These are phyloP conservation scores for Gadopsis marmoratus DNA, from an alignment of 2,797 vertebrate species.

Conservation along the genomic window DNA sequence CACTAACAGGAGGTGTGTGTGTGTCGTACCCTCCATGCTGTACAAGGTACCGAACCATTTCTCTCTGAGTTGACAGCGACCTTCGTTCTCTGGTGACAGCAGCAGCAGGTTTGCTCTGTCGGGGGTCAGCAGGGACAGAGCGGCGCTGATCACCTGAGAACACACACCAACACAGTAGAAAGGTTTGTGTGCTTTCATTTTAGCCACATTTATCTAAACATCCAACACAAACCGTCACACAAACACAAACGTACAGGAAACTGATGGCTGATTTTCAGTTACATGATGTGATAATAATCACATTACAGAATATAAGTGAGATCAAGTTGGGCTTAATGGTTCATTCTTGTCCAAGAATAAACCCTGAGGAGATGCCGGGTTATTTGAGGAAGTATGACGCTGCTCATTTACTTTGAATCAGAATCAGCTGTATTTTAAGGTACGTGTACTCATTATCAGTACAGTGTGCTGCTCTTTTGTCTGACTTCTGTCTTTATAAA, in stretches of 20 bases:
- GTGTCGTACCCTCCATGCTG: constrained; percentile 87
- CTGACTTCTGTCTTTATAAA: neutral
- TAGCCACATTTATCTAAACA: too few species aligned
- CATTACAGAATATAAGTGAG: neutral
- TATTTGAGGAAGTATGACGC: too few species aligned
- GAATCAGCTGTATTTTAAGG: too few species aligned
- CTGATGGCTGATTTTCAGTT: neutral
- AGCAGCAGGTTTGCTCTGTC: constrained; percentile 91
- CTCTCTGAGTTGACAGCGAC: constrained; percentile 89
- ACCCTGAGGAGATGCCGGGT: neutral
- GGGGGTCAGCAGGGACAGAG: constrained; percentile 88
- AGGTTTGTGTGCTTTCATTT: too few species aligned
- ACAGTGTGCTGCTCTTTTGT: neutral
- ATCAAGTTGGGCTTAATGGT: neutral
- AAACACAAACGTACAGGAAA: too few species aligned
- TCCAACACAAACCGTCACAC: too few species aligned
- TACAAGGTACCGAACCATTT: constrained; percentile 96
- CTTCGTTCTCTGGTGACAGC: constrained; percentile 93
- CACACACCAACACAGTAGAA: constrained; percentile 18
- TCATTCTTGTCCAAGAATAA: neutral
- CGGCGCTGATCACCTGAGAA: constrained; percentile 88
- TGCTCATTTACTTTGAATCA: too few species aligned
- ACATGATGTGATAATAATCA: neutral
- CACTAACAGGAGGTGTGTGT: neutral
- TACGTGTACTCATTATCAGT: neutral